These are phyloP conservation scores for Myotis daubentonii DNA, from an alignment of 2,797 vertebrate species.

Conservation along the genomic window DNA sequence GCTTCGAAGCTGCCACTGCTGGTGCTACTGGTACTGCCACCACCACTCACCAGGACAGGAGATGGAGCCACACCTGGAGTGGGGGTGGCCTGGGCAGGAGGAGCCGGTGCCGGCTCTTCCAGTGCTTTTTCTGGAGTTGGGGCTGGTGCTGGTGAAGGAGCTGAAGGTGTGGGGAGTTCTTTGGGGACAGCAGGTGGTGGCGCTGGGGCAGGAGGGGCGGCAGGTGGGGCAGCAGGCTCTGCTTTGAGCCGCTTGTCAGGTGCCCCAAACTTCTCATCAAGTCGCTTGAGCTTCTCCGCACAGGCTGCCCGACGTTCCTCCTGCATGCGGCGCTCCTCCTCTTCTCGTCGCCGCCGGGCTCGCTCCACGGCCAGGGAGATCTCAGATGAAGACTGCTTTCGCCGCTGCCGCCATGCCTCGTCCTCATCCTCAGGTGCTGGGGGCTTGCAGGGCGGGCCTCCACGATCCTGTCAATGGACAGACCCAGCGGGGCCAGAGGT, in stretches of 20 bases:
- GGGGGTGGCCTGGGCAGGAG: slow-evolving; percentile 57
- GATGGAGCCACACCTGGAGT: slow-evolving; percentile 57
- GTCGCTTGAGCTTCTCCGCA: slow-evolving; percentile 94
- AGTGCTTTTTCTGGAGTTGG: slow-evolving; percentile 69
- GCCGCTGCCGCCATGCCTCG: slow-evolving; percentile 95
- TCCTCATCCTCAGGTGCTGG: slow-evolving; percentile 92
- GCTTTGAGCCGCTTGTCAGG: slow-evolving; percentile 84
- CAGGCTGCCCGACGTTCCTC: slow-evolving; percentile 95
- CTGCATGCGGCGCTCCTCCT: slow-evolving; percentile 95
- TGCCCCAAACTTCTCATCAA: slow-evolving; percentile 94
- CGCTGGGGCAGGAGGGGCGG: slow-evolving; percentile 79
- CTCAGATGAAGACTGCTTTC: slow-evolving; percentile 94
- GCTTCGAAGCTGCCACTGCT: slow-evolving; percentile 91
- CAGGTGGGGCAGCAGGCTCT: slow-evolving; percentile 71
- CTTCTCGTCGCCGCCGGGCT: slow-evolving; percentile 92
- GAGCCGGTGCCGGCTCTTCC: slow-evolving; percentile 66
- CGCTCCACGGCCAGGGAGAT: slow-evolving; percentile 95
- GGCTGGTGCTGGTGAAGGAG: slow-evolving; percentile 46
- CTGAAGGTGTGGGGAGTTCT: slow-evolving; percentile 84
- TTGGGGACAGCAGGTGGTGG: slow-evolving; percentile 81
- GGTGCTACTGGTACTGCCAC: slow-evolving; percentile 87
- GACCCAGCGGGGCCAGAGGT: slow-evolving; percentile 32
- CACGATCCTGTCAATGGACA: slow-evolving; percentile 88
- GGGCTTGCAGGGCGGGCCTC: slow-evolving; percentile 88
- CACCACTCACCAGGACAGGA: slow-evolving; percentile 74